Conservation (phyloP, 2,113 vertebrate species). For the Engystomops pustulosus region DNA sequence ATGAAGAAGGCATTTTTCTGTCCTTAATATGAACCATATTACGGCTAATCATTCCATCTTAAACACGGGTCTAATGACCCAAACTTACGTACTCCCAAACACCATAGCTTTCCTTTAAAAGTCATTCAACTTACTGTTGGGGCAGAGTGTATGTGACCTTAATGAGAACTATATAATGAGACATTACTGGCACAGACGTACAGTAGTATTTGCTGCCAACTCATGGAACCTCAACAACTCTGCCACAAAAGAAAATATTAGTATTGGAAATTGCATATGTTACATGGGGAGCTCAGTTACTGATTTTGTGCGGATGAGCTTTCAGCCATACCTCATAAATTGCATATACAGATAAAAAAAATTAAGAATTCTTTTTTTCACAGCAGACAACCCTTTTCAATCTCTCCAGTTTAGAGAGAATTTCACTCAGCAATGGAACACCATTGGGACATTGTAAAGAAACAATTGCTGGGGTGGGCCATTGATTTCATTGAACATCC, state of each 20-base stretch:
- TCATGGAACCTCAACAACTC: not conserved
- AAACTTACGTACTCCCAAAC: no score
- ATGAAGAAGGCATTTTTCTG: no score
- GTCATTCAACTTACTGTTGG: no score
- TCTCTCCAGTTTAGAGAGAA: not conserved
- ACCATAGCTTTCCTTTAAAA: no score
- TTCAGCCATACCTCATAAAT: not conserved
- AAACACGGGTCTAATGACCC: no score
- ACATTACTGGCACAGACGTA: no score
- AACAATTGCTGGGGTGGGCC: not conserved
- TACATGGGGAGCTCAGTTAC: not conserved
- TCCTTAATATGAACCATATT: no score
- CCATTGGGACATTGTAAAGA: not conserved
- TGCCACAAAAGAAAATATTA: not conserved
- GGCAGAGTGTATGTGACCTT: no score
- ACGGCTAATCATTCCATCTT: no score
- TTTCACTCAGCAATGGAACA: not conserved
- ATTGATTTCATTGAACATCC: not conserved
- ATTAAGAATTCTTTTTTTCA: not conserved
- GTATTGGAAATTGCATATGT: not conserved
- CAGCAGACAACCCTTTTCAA: not conserved
- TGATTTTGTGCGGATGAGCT: not conserved
- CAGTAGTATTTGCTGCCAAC: no score
- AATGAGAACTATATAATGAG: no score
- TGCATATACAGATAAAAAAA: not conserved